These are phyloP conservation scores for Bombus sylvicola DNA, from an alignment of 1,140 invertebrate species.

Conservation along the genomic window DNA sequence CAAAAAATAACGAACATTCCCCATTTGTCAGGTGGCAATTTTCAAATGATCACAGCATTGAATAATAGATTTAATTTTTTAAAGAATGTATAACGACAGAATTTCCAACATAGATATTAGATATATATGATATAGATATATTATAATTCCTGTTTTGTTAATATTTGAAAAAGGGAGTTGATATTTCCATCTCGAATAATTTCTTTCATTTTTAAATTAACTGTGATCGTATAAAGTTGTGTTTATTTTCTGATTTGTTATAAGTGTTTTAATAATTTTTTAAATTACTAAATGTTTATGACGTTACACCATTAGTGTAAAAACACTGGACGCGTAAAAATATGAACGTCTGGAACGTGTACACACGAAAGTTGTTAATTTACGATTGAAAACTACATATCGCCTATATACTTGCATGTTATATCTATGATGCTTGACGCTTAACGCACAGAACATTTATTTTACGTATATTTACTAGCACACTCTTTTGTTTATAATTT, in stretches of 20 bases:
- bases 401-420: conserved; percentile 61
- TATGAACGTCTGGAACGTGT: not conserved
- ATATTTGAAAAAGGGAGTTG: not conserved
- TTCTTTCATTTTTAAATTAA: not conserved
- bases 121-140: not conserved
- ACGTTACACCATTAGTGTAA: not conserved
- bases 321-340: not conserved
- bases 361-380: conserved; percentile 19
- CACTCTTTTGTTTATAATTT: conserved; percentile 48
- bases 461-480: conserved; percentile 54
- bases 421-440: conserved; percentile 61
- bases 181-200: not conserved
- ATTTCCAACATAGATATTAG: not conserved
- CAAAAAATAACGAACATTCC: conserved; percentile 34
- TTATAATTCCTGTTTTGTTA: not conserved
- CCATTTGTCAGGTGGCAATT: not conserved
- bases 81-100: not conserved
- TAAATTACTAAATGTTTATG: not conserved
- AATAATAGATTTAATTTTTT: conserved; percentile 18
- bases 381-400: conserved; percentile 42
- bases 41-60: conserved; percentile 13
- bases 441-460: conserved; percentile 61
- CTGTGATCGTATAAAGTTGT: conserved; percentile 7
- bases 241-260: conserved; percentile 1
- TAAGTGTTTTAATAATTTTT: conserved; percentile 14